Percentiles rank a stretch among this genome's conserved stretches.
Evolutionary conservation across 1,140 invertebrate genomes (phyloP).

Genomic region (Elysia chlorotica): DNA sequence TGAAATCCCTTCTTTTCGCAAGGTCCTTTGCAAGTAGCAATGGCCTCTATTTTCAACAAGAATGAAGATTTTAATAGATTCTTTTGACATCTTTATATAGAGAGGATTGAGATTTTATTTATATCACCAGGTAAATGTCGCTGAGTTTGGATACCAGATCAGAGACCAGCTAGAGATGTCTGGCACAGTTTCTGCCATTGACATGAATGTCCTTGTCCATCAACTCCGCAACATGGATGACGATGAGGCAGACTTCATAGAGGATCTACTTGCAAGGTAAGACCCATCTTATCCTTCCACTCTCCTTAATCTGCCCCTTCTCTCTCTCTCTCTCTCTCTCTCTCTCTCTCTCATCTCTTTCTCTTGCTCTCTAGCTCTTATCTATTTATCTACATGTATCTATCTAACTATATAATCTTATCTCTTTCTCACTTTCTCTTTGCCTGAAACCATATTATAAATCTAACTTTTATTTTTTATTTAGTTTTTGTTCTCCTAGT

Average conservation of each 20-base stretch:
- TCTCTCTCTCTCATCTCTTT: not conserved
- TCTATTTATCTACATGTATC: not conserved
- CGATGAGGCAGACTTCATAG: conserved; percentile 32
- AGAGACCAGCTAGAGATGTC: conserved; percentile 42
- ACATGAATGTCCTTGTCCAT: conserved; percentile 49
- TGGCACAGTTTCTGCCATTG: conserved; percentile 38
- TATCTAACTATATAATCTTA: not conserved
- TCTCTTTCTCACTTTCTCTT: not conserved
- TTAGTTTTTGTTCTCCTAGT: not conserved
- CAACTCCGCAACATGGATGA: conserved; percentile 28
- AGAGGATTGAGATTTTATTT: too few species aligned
- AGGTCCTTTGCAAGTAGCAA: too few species aligned
- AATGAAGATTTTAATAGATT: too few species aligned
- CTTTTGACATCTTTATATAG: too few species aligned
- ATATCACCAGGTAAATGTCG: conserved; percentile 18
- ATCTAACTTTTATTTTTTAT: not conserved
- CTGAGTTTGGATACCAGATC: conserved; percentile 42
- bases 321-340: not conserved
- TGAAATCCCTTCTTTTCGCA: too few species aligned
- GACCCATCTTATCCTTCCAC: not conserved
- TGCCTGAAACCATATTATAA: not conserved
- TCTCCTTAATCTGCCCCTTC: not conserved
- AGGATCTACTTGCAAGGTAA: conserved; percentile 38
- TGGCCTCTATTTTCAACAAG: too few species aligned
- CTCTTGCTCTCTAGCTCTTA: not conserved